Evolutionary conservation across 2,113 vertebrate species (phyloP), one percentile per base, ranked within the genome.

Genomic region (Tyto alba): DNA sequence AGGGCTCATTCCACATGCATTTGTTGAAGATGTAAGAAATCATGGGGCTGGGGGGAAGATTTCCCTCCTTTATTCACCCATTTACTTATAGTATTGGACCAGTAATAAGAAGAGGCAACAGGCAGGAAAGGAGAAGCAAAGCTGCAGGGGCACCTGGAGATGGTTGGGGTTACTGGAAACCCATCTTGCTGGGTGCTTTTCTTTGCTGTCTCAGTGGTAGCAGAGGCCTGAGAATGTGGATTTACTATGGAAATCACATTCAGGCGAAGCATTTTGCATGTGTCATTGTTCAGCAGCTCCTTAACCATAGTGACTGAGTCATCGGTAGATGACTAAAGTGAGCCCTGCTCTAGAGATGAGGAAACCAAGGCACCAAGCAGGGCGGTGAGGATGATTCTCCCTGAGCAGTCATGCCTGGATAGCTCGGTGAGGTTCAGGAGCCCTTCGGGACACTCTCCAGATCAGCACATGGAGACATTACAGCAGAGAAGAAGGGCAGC

Each of bases 401-500:
- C 69, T 63, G 32, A 56, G 52, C 15, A 30, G 38, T 71, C 52
- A 52, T 29, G 29, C 25, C 50, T 26, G 59, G 79, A 92, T 64
- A 74, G 84, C 16, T 30, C 72, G 32, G 79, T 53, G 86, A 85
- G 72, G 69, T 43, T 59, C 2, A 3, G 26, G 34, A 93, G 74
- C 73, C 66, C 62, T 59, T 93, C 4, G 5, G 41, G 88, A 71
- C 7, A 40, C 75, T 36, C 45, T 94, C 53, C 68, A 5, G 48
- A 57, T 30, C 9, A 0, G 53, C 2, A 7, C 3, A 36, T 2
- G 7, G 55, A 7, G 52, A 40, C 14, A 19, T 36, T 6, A 7
- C 30, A 25, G 53, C 17, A 11, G 68, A 21, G 56, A 50, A 55
- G 53, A 6, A 9, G 30, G 20, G 6, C 10, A 63, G 38, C 41